Conservation (phyloP, 2,113 vertebrate genomes). For the Spilogale gracilis region DNA sequence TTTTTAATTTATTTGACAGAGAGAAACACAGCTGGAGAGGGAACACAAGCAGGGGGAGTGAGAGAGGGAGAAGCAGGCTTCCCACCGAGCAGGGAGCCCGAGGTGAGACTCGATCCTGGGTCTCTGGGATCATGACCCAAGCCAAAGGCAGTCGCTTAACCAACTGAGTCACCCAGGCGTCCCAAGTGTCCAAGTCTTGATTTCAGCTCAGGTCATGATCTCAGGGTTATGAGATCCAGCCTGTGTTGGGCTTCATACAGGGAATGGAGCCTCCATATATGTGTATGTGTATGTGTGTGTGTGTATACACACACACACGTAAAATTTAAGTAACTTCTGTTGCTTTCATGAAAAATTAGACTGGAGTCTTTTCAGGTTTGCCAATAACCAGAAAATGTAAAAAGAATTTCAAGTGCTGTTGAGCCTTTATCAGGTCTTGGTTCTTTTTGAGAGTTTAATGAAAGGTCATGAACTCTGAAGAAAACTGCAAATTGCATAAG, state of each 20-base stretch:
- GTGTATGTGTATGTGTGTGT: no score
- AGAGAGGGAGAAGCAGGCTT: no score
- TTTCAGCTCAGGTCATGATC: background rate
- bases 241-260: background rate
- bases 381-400: background rate
- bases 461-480: conserved; percentile 3
- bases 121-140: no score
- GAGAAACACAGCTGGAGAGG: no score
- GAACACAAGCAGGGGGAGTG: no score
- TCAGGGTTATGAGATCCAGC: background rate
- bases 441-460: background rate
- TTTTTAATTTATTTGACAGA: no score
- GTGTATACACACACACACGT: no score
- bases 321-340: background rate
- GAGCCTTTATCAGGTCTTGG: background rate
- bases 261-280: background rate
- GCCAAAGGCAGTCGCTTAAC: no score
- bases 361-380: background rate
- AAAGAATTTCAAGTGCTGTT: background rate
- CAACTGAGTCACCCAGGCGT: no score
- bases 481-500: conserved; percentile 33
- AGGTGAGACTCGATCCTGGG: no score
- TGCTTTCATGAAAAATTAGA: background rate
- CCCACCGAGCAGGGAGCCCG: no score
- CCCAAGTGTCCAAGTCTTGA: background rate